Percentiles rank a stretch among this genome's conserved stretches.
Conservation (phyloP, 2,797 vertebrate genomes). For the Alfaro cultratus region DNA sequence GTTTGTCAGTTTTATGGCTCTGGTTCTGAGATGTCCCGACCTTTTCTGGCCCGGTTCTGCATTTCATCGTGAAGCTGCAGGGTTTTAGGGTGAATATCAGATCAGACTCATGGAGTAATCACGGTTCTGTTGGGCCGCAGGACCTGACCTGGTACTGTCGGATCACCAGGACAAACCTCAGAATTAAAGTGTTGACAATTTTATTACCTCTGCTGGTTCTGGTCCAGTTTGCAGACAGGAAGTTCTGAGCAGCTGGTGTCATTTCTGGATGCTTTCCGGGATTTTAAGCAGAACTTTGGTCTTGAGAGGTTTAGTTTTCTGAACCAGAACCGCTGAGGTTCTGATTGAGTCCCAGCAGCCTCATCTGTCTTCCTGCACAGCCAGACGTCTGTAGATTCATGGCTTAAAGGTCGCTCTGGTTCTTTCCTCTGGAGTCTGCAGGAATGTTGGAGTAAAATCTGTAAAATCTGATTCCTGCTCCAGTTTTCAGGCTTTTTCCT, state of each 20-base stretch:
- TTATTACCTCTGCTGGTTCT: not conserved
- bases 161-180: too few relatives aligned
- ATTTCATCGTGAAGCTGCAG: too few relatives aligned
- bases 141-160: too few relatives aligned
- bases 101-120: too few relatives aligned
- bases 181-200: not conserved
- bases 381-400: not conserved
- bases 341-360: not conserved
- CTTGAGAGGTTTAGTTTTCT: not conserved
- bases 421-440: not conserved
- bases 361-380: not conserved
- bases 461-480: not conserved
- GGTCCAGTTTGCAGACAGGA: not conserved
- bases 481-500: not conserved
- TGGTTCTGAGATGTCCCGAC: too few relatives aligned
- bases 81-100: too few relatives aligned
- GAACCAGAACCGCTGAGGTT: not conserved
- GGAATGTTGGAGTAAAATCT: not conserved
- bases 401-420: too few relatives aligned
- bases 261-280: not conserved
- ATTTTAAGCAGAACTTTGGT: not conserved
- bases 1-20: too few relatives aligned
- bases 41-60: too few relatives aligned
- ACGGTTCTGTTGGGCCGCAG: too few relatives aligned
- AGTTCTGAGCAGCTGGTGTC: not conserved